Conservation (phyloP, 2,113 vertebrate species). For the Rafetus swinhoei region DNA sequence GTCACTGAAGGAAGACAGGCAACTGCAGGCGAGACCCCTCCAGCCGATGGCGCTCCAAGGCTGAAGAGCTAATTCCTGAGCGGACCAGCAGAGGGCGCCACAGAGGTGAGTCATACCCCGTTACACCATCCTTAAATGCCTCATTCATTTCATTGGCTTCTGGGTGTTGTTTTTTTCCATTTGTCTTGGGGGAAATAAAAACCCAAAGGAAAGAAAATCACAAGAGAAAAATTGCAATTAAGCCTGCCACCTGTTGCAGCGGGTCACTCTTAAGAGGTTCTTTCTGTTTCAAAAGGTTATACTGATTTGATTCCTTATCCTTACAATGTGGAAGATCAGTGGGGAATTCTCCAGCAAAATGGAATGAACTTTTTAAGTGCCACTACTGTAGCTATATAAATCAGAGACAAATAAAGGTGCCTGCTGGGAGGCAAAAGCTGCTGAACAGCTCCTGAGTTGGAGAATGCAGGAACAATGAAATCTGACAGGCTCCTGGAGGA, state of each 20-base stretch:
- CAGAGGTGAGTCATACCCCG: too few species aligned
- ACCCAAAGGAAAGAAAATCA: not conserved
- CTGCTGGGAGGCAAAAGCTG: slow-evolving; percentile 7
- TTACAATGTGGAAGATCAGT: not conserved
- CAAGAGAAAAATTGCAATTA: not conserved
- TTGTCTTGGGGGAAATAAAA: slow-evolving; percentile 17
- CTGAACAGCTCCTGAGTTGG: not conserved
- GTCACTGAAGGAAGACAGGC: too few species aligned
- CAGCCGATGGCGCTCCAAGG: too few species aligned
- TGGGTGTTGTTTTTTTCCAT: not conserved
- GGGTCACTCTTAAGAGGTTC: slow-evolving; percentile 1
- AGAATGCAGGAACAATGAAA: not conserved
- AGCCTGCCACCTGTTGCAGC: not conserved
- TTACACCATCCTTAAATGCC: not conserved
- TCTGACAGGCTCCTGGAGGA: not conserved
- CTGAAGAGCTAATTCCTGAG: too few species aligned
- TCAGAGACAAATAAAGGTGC: not conserved
- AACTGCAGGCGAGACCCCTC: too few species aligned
- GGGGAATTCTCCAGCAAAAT: not conserved
- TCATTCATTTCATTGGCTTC: not conserved
- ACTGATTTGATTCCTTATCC: not conserved
- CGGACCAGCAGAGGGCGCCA: too few species aligned
- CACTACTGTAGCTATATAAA: slow-evolving; percentile 19
- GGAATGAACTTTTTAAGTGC: slow-evolving; percentile 3
- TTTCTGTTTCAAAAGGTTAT: not conserved